Conservation (phyloP, 1,140 invertebrate genomes). For the Calephelis virginiensis region DNA sequence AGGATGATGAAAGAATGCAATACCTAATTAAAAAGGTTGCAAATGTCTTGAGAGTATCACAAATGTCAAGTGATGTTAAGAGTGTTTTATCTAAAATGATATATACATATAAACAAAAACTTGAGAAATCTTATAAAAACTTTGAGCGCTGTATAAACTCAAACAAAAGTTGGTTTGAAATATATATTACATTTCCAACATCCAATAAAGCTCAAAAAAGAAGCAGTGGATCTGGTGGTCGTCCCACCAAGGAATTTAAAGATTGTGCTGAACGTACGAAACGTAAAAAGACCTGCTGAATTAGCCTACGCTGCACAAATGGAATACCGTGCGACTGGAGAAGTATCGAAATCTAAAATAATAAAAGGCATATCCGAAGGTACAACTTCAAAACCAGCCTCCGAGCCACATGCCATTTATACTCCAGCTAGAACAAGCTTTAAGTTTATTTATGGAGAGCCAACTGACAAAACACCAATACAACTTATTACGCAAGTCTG, state of each 20-base stretch:
- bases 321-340: slow-evolving; percentile 16
- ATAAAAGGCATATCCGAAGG: slow-evolving; percentile 19
- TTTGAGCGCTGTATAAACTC: slow-evolving; percentile 9
- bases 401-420: slow-evolving; percentile 16
- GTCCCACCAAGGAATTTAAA: slow-evolving; percentile 11
- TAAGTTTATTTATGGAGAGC: slow-evolving; percentile 11
- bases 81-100: slow-evolving; percentile 22
- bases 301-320: slow-evolving; percentile 19
- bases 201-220: background rate
- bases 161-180: too few relatives aligned
- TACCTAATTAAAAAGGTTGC: background rate
- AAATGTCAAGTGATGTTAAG: slow-evolving; percentile 5
- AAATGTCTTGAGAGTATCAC: background rate
- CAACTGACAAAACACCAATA: slow-evolving; percentile 22
- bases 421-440: slow-evolving; percentile 18
- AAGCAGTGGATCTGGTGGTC: background rate
- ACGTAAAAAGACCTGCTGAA: slow-evolving; percentile 12
- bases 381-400: slow-evolving; percentile 17
- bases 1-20: background rate
- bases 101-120: slow-evolving; percentile 16
- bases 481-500: slow-evolving; percentile 19
- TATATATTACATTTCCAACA: background rate
- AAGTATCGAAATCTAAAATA: slow-evolving; percentile 12
- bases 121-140: slow-evolving; percentile 13
- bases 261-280: slow-evolving; percentile 14